Percentiles rank a stretch among this genome's conserved stretches.
Conservation (phyloP, 2,113 vertebrate genomes). For the Serilophus lunatus region DNA sequence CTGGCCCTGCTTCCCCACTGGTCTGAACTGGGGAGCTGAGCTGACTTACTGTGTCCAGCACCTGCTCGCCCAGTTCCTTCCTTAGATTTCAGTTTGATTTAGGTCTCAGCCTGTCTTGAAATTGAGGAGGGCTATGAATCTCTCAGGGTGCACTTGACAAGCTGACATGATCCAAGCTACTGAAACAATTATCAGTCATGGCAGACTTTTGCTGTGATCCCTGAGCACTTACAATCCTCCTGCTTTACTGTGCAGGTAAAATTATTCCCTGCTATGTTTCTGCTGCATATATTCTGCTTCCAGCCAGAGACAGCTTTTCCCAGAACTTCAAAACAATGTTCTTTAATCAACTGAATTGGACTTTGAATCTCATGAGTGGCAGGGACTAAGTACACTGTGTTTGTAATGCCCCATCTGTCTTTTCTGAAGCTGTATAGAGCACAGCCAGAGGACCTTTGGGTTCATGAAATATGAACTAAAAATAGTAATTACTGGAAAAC, state of each 20-base stretch:
- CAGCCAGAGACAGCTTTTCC: neutral
- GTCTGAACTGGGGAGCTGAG: neutral
- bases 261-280: neutral
- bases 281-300: neutral
- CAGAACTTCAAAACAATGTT: neutral
- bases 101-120: neutral
- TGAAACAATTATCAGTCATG: neutral
- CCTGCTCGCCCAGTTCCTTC: neutral
- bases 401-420: slow-evolving; percentile 26
- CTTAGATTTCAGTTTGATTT: neutral
- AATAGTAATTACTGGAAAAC: slow-evolving; percentile 47
- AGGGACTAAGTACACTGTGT: neutral
- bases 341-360: neutral
- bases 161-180: neutral
- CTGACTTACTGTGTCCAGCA: neutral
- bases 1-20: neutral
- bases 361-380: neutral
- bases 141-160: neutral
- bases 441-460: slow-evolving; percentile 24
- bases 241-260: neutral
- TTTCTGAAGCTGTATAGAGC: neutral
- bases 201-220: neutral
- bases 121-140: neutral
- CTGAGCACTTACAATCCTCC: neutral
- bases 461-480: slow-evolving; percentile 36